A percentile compares a stretch with the other conserved stretches of the same genome.
Evolutionary conservation across 2,888 invertebrate species (phyloP).

Genomic region (Cantharis lateralis): DNA sequence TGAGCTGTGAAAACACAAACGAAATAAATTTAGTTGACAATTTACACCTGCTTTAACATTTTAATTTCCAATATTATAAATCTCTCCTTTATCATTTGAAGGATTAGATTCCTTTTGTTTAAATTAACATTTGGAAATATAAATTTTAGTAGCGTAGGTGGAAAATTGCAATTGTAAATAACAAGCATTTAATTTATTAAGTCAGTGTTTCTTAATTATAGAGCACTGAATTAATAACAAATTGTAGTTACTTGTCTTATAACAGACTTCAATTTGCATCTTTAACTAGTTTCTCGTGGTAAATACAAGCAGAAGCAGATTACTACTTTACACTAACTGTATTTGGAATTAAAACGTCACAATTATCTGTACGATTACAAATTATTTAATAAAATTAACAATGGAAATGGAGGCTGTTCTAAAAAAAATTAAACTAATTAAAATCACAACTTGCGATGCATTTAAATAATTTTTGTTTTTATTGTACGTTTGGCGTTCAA

Average conservation of each 20-base stretch:
- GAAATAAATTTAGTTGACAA: constrained; percentile 22
- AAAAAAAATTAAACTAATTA: background rate
- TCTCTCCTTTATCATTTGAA: background rate
- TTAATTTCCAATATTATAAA: background rate
- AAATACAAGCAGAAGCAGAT: constrained; percentile 37
- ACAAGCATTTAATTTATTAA: constrained; percentile 38
- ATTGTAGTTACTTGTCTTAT: constrained; percentile 43
- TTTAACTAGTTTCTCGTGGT: constrained; percentile 44
- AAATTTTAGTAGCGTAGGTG: background rate
- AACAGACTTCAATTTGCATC: constrained; percentile 49
- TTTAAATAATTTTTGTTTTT: background rate
- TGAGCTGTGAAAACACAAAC: constrained; percentile 19
- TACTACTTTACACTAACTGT: constrained; percentile 1
- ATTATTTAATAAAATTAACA: background rate
- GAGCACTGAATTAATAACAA: constrained; percentile 45
- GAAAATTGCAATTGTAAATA: constrained; percentile 14
- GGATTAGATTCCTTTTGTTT: background rate
- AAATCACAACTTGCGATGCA: background rate
- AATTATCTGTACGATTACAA: background rate
- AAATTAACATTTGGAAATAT: background rate
- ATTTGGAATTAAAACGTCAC: background rate
- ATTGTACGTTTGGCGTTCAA: background rate
- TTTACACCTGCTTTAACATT: constrained; percentile 18
- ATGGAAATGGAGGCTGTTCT: too few species aligned
- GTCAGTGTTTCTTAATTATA: constrained; percentile 40